Base-by-base conservation (phyloP, 2,888 invertebrate species). In the Serripes groenlandicus region DNA sequence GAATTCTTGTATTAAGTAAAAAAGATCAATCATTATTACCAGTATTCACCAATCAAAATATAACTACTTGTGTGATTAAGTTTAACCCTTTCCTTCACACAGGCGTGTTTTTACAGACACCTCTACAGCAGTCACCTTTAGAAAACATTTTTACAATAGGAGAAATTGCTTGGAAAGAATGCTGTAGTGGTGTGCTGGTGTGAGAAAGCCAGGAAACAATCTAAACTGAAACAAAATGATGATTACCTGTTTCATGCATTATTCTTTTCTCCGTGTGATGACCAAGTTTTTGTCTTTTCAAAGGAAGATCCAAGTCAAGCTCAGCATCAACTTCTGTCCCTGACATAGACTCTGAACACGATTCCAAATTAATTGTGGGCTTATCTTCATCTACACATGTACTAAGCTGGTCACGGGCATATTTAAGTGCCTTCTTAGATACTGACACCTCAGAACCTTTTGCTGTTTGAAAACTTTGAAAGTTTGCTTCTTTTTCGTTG, bases 241-340 rank as follows among this genome's bases (percentile, higher is more conserved):
- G 7, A 42, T 26, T 42, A 73, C 73, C 60, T 73, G 60, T 5
- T 49, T 37, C 18, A 32, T 71, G 80, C 2, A 72, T 11, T 11
- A 72, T 21, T 34, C 68, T 32, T 37, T 52, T 73, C 52, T 80
- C 82, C 52, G 28, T 71, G 37, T 68, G 68, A 35, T 66, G n/a
- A n/a, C 78, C 78, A 18, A 78, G 35, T 42, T 78, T 82, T 37
- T 75, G 74, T 72, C 82, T 71, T 69, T 82, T 82, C 11, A 70
- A 35, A 23, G 82, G 70, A 15, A 42, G 66, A 26, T 37, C 66
- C 9, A 23, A n/a, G 18, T 66, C 66, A 26, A 66, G 66, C 42
- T 42, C 9, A 42, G 26, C 2, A 34, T 5, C 49, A 49, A 2
- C 3, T 49, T 49, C 7, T 21, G 7, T 49, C n/a, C n/a, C n/a